These are phyloP conservation scores for Acrocyrtus sp. DNA, from an alignment of 2,888 invertebrate genomes.

Conservation along the genomic window DNA sequence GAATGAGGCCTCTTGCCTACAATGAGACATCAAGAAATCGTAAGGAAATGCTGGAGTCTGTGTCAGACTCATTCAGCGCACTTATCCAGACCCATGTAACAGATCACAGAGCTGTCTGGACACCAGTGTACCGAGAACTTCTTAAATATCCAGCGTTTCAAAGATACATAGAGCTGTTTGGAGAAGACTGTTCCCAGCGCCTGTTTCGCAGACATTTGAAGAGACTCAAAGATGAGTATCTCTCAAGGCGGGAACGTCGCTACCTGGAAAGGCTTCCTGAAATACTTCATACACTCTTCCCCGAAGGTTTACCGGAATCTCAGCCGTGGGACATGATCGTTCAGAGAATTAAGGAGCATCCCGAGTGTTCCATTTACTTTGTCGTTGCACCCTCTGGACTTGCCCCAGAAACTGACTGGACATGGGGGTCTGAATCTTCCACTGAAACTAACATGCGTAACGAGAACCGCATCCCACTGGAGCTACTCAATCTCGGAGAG, in stretches of 20 bases:
- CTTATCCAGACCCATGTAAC: slow-evolving; percentile 84
- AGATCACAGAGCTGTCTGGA: slow-evolving; percentile 82
- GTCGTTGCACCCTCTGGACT: slow-evolving; percentile 75
- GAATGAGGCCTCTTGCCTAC: slow-evolving; percentile 78
- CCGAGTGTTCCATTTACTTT: slow-evolving; percentile 94
- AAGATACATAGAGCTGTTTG: slow-evolving; percentile 85
- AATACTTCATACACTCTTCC: slow-evolving; percentile 80
- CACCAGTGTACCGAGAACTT: slow-evolving; percentile 62
- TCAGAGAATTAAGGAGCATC: slow-evolving; percentile 86
- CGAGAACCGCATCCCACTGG: slow-evolving; percentile 88
- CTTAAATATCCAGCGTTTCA: slow-evolving; percentile 63
- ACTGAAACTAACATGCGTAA: slow-evolving; percentile 74
- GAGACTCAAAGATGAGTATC: slow-evolving; percentile 82
- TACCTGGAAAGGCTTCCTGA: slow-evolving; percentile 82
- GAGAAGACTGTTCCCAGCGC: slow-evolving; percentile 83
- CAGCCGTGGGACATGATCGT: slow-evolving; percentile 76
- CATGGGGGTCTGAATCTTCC: slow-evolving; percentile 70
- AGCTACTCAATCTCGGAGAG: slow-evolving; percentile 89
- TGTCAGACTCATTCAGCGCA: slow-evolving; percentile 89
- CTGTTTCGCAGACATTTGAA: slow-evolving; percentile 82
- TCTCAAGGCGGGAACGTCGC: slow-evolving; percentile 78
- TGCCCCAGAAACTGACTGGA: slow-evolving; percentile 71
- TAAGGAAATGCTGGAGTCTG: slow-evolving; percentile 88
- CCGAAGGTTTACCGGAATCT: slow-evolving; percentile 71
- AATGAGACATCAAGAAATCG: slow-evolving; percentile 86